A percentile compares a stretch with the other conserved stretches of the same genome.
Conservation (phyloP, 2,888 invertebrate species). For the Oegoconia quadripuncta region DNA sequence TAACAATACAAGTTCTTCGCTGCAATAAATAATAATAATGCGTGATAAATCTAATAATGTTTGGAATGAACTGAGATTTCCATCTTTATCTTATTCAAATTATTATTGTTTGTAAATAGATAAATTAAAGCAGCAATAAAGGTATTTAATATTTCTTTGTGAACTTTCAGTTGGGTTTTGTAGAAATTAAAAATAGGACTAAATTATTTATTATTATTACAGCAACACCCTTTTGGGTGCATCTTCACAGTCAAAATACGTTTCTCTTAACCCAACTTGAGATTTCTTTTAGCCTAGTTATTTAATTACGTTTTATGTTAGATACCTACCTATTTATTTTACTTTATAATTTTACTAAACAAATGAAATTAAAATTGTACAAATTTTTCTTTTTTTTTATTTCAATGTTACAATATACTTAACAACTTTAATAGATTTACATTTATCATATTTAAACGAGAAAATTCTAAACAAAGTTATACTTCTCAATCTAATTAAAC, state of each 20-base stretch:
- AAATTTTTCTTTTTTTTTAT: conserved; percentile 55
- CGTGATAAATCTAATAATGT: too few relatives aligned
- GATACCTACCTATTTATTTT: conserved; percentile 70
- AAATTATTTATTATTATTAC: neutral
- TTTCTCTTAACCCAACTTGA: conserved; percentile 78
- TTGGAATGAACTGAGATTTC: too few relatives aligned
- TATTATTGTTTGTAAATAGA: conserved; percentile 11
- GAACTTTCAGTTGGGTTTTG: conserved; percentile 80
- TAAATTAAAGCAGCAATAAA: neutral
- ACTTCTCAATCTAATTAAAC: too few relatives aligned
- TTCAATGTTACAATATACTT: conserved; percentile 18
- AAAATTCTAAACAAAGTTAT: conserved; percentile 7
- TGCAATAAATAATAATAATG: too few relatives aligned
- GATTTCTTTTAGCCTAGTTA: conserved; percentile 66
- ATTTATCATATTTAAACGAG: conserved; percentile 16
- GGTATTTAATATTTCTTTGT: conserved; percentile 38
- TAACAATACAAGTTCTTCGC: too few relatives aligned
- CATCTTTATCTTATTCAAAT: neutral
- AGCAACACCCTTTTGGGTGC: neutral
- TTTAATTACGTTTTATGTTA: conserved; percentile 25
- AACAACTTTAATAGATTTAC: neutral
- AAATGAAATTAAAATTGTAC: conserved; percentile 75
- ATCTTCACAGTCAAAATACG: conserved; percentile 20
- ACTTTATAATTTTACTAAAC: conserved; percentile 50
- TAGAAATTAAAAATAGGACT: conserved; percentile 41